Evolutionary conservation across 53 echinoderm and acorn worm genomes (phyloP), one percentile per base, ranked within the genome.

Genomic region (Hippasteria phrygiana): DNA sequence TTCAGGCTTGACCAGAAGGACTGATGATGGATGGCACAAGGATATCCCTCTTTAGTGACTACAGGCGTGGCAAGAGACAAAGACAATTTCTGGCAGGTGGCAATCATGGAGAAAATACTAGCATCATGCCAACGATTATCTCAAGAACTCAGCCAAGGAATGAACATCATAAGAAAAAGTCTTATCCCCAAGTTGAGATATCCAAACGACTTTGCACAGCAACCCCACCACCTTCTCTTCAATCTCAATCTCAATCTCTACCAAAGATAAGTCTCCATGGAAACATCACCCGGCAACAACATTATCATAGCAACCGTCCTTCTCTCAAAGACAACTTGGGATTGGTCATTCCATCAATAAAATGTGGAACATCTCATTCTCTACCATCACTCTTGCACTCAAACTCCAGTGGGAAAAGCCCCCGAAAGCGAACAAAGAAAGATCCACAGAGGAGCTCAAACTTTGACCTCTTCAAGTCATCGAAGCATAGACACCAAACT

Each of bases 211-310:
- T 71, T 3, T 85, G 85, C 53, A 85, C 85, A 5, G 35, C 35
- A 1, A 71, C 85, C 69, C 85, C 85, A 14, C 85, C 85, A 8
- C 85, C 85, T 20, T 85, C 85, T 7, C 71, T 85, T 2, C 70
- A 85, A 43, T 82, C 82, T 31, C 70, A 85, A 43, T 82, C 82
- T 31, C 82, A 66, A 41, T 85, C 85, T 50, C 71, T 85, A 8
- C 85, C 85, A 12, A 85, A 55, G 71, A 85, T 85, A 70, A 22
- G 40, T 24, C 48, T 71, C 26, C 54, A 45, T n/a, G 71, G 71
- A 31, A 22, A 70, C 40, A 22, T 37, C 22, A 29, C 50, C 70
- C 50, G 53, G 53, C 69, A 85, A 71, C 85, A 26, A 9, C 71
- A 46, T 71, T 53, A 51, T 37, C 70, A 48, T 27, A 70, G 51